Evolutionary conservation across 1,140 invertebrate species (phyloP), one percentile per base, ranked within the genome.

Genomic region (Anoplophora glabripennis): DNA sequence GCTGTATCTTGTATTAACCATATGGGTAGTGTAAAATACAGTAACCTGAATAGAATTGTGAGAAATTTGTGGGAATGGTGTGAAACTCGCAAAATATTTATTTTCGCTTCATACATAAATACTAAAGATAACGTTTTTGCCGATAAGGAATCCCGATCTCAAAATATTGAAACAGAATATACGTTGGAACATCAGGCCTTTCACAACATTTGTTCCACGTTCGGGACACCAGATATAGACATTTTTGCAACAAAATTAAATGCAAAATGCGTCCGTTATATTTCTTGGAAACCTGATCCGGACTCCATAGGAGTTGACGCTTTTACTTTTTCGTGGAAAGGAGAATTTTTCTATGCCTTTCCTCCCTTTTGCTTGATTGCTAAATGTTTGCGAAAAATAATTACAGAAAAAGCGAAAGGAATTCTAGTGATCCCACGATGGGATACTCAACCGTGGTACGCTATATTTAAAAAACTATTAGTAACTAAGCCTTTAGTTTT

Each of bases 21-120:
- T 28, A 28, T 28, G 21, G 21, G 21, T 5, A 28, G 21, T 5
- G 21, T 28, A 28, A 28, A 5, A 28, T 28, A 28, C 21, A 28
- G 5, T 3, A 2, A 28, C 5, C 5, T 28, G 21, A 28, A 28
- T 5, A 28, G 3, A 28, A 28, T 28, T 28, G 21, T 28, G 3
- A 28, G 21, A 28, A 5, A 28, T 3, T 28, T 28, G 21, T 28
- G 21, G 21, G 21, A 28, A 45, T 78, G 71, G 71, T 73, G 71
- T 47, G 74, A 77, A 57, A 21, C 35, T 1, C 57, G 69, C 12
- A 63, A 69, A 4, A 56, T 76, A 15, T 74, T 52, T 58, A 3
- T 76, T 4, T 69, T 68, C 35, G 73, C 72, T 4, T 72, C 74
- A 1, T 76, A 76, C 45, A 69, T 77, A 3, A 71, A 66, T 45